A percentile compares a stretch with the other conserved stretches of the same genome.
These are phyloP conservation scores for Fukomys damarensis DNA, from an alignment of 2,113 vertebrate species.

Conservation along the genomic window DNA sequence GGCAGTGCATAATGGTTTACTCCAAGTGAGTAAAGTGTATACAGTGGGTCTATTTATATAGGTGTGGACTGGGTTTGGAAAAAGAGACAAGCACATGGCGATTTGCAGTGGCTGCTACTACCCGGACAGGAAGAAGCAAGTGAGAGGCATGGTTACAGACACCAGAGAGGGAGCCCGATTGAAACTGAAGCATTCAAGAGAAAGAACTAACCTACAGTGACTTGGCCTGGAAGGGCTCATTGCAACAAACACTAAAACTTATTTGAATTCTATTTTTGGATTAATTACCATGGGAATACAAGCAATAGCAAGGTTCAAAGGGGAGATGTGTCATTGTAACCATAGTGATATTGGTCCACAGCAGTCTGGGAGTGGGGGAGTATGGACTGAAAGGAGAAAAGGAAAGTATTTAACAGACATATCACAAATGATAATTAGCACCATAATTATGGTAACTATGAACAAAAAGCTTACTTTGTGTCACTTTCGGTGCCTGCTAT, in stretches of 20 bases:
- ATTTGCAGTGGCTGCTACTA: neutral
- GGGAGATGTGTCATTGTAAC: neutral
- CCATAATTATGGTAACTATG: neutral
- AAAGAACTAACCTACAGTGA: neutral
- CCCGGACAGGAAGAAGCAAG: neutral
- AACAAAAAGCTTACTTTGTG: neutral
- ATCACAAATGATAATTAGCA: neutral
- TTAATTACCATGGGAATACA: neutral
- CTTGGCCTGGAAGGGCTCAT: neutral
- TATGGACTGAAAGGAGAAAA: neutral
- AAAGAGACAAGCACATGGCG: neutral
- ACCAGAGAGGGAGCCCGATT: neutral
- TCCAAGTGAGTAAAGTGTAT: neutral
- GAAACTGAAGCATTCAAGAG: neutral
- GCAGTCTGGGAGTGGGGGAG: neutral
- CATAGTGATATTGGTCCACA: neutral
- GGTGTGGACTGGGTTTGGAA: neutral
- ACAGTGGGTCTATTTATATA: neutral
- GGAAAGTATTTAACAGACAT: neutral
- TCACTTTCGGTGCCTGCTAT: neutral
- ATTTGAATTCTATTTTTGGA: neutral
- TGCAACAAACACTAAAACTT: neutral
- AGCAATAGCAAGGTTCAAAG: neutral
- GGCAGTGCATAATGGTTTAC: neutral
- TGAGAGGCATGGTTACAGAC: neutral